Percentiles rank a stretch among this genome's conserved stretches.
Conservation (phyloP, 2,888 invertebrate species). For the Lydus trimaculatus region DNA sequence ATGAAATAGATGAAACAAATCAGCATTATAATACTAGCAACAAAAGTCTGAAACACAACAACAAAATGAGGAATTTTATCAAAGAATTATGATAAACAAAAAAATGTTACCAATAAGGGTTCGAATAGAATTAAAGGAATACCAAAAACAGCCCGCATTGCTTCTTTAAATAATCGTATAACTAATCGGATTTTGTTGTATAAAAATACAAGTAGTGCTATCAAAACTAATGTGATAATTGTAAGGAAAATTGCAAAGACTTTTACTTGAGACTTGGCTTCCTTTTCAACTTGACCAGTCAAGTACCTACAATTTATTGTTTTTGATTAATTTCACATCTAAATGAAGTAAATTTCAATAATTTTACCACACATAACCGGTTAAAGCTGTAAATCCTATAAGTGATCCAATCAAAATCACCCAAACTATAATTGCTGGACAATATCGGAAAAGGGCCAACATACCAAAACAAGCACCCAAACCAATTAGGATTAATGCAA, state of each 20-base stretch:
- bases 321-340: too few relatives aligned
- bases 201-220: constrained; percentile 63
- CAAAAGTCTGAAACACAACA: constrained; percentile 27
- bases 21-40: constrained; percentile 13
- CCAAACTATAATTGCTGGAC: constrained; percentile 68
- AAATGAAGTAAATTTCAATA: too few relatives aligned
- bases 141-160: constrained; percentile 64
- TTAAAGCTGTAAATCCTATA: constrained; percentile 62
- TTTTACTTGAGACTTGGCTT: neutral
- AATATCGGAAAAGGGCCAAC: constrained; percentile 63
- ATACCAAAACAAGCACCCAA: constrained; percentile 63
- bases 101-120: constrained; percentile 61
- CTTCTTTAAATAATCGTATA: constrained; percentile 64
- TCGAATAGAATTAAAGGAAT: constrained; percentile 65
- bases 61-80: neutral
- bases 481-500: constrained; percentile 32
- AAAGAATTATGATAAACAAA: neutral
- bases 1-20: constrained; percentile 2
- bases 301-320: neutral
- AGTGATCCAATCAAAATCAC: constrained; percentile 63
- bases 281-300: neutral
- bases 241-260: constrained; percentile 33
- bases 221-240: constrained; percentile 27
- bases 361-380: constrained; percentile 67
- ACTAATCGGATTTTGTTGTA: constrained; percentile 64